Conservation (phyloP, 1,140 invertebrate genomes). For the Atopsyche davidsoni region DNA sequence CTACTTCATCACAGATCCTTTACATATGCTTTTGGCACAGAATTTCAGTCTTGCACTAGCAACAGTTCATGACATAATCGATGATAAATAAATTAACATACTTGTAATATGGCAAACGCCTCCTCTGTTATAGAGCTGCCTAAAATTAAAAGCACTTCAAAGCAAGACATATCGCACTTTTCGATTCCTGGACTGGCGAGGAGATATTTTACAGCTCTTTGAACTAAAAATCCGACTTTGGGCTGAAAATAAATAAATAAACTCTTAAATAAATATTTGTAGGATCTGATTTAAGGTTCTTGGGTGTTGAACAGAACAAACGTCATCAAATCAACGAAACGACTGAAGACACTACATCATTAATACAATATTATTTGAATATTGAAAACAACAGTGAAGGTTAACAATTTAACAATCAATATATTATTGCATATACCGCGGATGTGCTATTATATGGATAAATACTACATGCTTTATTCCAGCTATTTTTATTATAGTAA, state of each 20-base stretch:
- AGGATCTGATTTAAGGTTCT: too few relatives aligned
- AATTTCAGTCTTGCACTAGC: too few relatives aligned
- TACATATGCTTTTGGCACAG: too few relatives aligned
- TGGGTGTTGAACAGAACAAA: neutral
- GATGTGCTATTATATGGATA: too few relatives aligned
- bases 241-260: conserved; percentile 16
- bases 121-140: conserved; percentile 13
- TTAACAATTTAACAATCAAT: too few relatives aligned
- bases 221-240: conserved; percentile 2
- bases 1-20: too few relatives aligned
- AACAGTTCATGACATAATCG: too few relatives aligned
- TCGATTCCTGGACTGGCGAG: conserved; percentile 9
- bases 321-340: neutral
- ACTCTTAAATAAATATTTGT: neutral
- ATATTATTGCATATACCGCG: too few relatives aligned
- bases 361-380: too few relatives aligned
- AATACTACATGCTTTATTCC: too few relatives aligned
- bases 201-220: conserved; percentile 1
- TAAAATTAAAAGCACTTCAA: conserved; percentile 3
- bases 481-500: too few relatives aligned
- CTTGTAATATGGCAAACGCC: conserved; percentile 11
- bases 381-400: too few relatives aligned
- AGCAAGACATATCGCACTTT: conserved; percentile 15
- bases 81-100: neutral
- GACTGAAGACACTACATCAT: neutral